phyloP scores from a whole-genome alignment of 1,140 invertebrate genomes.

The Papilio polyxenes region DNA sequence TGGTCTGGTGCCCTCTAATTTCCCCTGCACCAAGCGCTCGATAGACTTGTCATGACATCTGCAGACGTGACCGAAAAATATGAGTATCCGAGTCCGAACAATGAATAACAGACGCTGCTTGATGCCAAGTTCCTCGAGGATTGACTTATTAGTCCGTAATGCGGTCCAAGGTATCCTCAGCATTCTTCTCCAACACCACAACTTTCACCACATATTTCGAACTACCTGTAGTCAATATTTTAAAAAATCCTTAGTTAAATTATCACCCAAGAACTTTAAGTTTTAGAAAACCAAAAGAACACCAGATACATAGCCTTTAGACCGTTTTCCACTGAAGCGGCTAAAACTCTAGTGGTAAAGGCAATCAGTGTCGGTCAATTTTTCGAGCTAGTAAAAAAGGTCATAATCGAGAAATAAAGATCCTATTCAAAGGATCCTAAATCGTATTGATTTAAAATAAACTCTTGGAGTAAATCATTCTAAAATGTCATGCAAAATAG shows the following conservation, averaged over 20 bases:
- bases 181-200: background rate
- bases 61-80: background rate
- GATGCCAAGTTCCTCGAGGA: background rate
- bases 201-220: too few relatives aligned
- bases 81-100: background rate
- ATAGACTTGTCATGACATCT: background rate
- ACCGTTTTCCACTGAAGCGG: too few relatives aligned
- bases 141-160: background rate
- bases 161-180: background rate
- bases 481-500: background rate
- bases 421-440: background rate
- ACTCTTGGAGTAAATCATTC: background rate
- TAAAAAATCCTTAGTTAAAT: too few relatives aligned
- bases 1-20: too few relatives aligned
- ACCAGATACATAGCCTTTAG: too few relatives aligned
- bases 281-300: too few relatives aligned
- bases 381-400: background rate
- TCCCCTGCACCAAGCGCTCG: background rate
- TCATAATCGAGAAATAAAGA: background rate
- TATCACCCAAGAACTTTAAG: too few relatives aligned
- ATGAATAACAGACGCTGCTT: constrained; percentile 9
- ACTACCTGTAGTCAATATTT: too few relatives aligned
- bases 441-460: background rate
- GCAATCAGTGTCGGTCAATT: too few relatives aligned
- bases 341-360: too few relatives aligned